phyloP scores from a whole-genome alignment of 1,140 invertebrate species.

The Macrosteles quadrilineatus region DNA sequence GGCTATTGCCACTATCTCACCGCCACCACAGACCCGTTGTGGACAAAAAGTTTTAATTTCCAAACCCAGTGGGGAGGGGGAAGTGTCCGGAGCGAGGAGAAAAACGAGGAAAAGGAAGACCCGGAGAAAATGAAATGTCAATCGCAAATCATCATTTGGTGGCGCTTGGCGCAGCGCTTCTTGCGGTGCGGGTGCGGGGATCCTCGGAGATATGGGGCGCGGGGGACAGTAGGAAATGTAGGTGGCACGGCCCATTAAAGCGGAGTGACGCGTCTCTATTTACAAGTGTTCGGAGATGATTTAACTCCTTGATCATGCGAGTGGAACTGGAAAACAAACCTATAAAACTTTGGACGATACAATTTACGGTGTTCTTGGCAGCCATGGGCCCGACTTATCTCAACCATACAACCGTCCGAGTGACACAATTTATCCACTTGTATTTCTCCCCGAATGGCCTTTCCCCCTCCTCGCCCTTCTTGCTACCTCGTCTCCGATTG shows the following conservation, averaged over 20 bases:
- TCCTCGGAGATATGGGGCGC: neutral
- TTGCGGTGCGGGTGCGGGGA: too few species aligned
- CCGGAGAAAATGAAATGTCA: constrained; percentile 24
- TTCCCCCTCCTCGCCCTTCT: neutral
- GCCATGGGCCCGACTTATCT: constrained; percentile 12
- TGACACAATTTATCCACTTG: constrained; percentile 22
- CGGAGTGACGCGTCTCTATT: neutral
- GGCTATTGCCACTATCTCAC: constrained; percentile 19
- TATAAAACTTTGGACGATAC: constrained; percentile 29
- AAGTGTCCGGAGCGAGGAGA: too few species aligned
- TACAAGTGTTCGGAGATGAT: constrained; percentile 25
- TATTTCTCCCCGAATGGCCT: constrained; percentile 17
- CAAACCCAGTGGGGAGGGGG: neutral
- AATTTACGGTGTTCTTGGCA: constrained; percentile 27
- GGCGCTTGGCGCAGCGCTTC: too few species aligned
- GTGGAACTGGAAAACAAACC: constrained; percentile 31
- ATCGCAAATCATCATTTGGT: constrained; percentile 16
- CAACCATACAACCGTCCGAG: constrained; percentile 14
- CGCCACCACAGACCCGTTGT: neutral
- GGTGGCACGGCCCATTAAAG: constrained; percentile 10
- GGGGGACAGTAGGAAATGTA: neutral
- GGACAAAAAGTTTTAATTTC: constrained; percentile 7
- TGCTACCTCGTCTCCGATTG: too few species aligned
- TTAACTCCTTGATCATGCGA: constrained; percentile 10
- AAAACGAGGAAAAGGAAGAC: neutral